Conservation (phyloP, 2,888 invertebrate species). For the Pheosia gnoma region DNA sequence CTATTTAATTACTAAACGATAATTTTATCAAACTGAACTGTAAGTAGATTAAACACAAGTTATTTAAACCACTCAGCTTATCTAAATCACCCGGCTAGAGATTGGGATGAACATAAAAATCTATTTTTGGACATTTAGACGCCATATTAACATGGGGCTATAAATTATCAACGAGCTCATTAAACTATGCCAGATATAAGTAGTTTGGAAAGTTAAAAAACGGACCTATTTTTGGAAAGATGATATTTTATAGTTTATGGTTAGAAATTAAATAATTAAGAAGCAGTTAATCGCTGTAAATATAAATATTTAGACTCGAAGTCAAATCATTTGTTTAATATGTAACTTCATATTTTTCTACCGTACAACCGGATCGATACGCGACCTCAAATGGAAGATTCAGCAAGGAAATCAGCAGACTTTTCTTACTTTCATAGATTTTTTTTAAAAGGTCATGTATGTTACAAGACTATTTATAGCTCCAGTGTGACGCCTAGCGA, state of each 20-base stretch:
- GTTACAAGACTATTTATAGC: too few relatives aligned
- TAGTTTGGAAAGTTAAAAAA: conserved; percentile 1
- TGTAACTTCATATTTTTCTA: too few relatives aligned
- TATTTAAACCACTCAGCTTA: conserved; percentile 18
- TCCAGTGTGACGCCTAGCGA: too few relatives aligned
- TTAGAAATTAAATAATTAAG: not conserved
- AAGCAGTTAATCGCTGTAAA: too few relatives aligned
- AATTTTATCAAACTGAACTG: conserved; percentile 12
- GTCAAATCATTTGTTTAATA: too few relatives aligned
- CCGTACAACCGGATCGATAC: too few relatives aligned
- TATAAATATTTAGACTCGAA: too few relatives aligned
- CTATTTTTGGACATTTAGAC: conserved; percentile 15
- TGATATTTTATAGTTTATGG: not conserved
- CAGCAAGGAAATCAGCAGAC: too few relatives aligned
- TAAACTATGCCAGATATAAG: not conserved
- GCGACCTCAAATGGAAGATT: too few relatives aligned
- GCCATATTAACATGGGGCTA: not conserved
- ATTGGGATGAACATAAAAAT: conserved; percentile 17
- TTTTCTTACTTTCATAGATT: too few relatives aligned
- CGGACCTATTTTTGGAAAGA: not conserved
- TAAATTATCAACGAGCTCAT: not conserved
- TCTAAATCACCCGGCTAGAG: conserved; percentile 23
- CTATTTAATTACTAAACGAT: conserved; percentile 2
- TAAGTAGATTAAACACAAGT: conserved; percentile 29
- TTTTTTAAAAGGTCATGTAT: too few relatives aligned